Percentiles rank a stretch among this genome's conserved stretches.
Evolutionary conservation across 2,888 invertebrate species (phyloP).

Genomic region (Phaedon cochleariae): DNA sequence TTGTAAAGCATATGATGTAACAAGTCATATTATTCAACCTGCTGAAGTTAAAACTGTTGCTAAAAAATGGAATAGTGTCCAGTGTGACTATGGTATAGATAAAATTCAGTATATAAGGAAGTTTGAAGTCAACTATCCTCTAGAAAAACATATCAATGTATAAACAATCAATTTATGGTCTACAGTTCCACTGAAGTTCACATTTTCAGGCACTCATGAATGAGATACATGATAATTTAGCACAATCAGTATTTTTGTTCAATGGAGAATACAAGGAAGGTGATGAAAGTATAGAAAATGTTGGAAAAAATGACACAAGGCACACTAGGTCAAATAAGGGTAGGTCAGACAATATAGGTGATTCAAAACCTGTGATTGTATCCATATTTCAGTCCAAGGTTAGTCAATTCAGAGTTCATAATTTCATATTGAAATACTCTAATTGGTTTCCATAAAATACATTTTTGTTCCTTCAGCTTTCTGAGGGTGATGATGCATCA

Average conservation of each 20-base stretch:
- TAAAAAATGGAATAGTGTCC: slow-evolving; percentile 80
- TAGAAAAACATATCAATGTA: slow-evolving; percentile 77
- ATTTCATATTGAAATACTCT: background rate
- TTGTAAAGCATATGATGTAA: slow-evolving; percentile 73
- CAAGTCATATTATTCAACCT: slow-evolving; percentile 67
- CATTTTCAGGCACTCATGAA: slow-evolving; percentile 54
- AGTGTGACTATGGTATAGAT: slow-evolving; percentile 80
- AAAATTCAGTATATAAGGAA: slow-evolving; percentile 75
- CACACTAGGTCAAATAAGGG: slow-evolving; percentile 49
- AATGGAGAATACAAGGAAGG: slow-evolving; percentile 75
- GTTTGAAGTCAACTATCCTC: slow-evolving; percentile 69
- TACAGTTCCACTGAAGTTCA: background rate
- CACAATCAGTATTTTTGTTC: slow-evolving; percentile 75
- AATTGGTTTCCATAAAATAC: background rate
- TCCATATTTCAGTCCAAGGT: slow-evolving; percentile 68
- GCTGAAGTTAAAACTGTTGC: slow-evolving; percentile 82
- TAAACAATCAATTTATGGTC: slow-evolving; percentile 7
- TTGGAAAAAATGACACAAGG: slow-evolving; percentile 68
- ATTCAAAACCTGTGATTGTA: slow-evolving; percentile 68
- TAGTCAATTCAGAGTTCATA: background rate
- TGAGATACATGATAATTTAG: slow-evolving; percentile 67
- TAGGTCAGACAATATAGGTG: slow-evolving; percentile 61
- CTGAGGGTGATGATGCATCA: background rate
- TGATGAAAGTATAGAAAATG: slow-evolving; percentile 70
- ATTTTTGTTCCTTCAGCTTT: background rate